Evolutionary conservation across 2,113 vertebrate genomes (phyloP).

Genomic region (Mionectes macconnelli): DNA sequence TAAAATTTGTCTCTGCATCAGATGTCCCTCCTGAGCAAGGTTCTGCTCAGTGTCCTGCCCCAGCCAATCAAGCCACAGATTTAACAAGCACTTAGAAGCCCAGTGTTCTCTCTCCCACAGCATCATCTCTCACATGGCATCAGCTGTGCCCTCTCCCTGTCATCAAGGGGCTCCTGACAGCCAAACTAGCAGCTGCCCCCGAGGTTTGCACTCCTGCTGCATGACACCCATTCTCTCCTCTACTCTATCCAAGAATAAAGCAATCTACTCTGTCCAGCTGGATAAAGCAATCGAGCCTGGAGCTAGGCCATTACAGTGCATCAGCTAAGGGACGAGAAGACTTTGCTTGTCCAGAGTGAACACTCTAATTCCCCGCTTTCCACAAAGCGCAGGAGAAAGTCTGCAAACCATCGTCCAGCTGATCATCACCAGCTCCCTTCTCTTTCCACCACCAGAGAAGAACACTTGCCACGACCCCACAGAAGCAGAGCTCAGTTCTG

Average conservation of each 20-base stretch:
- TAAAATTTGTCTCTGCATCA: background rate
- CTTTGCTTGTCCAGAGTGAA: background rate
- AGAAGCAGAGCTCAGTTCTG: background rate
- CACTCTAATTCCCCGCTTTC: background rate
- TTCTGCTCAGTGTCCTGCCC: background rate
- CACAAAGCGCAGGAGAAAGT: background rate
- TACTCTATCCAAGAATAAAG: background rate
- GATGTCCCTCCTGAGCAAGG: background rate
- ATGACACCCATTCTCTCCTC: background rate
- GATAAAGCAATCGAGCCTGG: background rate
- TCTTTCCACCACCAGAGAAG: background rate
- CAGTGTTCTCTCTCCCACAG: background rate
- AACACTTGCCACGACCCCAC: background rate
- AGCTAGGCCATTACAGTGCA: background rate
- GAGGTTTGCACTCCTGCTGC: fast-evolving
- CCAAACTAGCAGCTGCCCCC: background rate
- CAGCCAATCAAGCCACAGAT: background rate
- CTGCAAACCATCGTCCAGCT: background rate
- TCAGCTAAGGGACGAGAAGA: background rate
- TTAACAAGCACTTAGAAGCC: background rate
- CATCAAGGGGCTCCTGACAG: background rate
- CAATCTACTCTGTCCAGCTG: too few relatives aligned
- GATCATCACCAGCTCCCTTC: background rate
- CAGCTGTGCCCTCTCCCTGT: background rate
- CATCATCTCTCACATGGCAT: background rate